phyloP scores from a whole-genome alignment of 2,113 vertebrate genomes.

The Gymnobelideus leadbeateri region DNA sequence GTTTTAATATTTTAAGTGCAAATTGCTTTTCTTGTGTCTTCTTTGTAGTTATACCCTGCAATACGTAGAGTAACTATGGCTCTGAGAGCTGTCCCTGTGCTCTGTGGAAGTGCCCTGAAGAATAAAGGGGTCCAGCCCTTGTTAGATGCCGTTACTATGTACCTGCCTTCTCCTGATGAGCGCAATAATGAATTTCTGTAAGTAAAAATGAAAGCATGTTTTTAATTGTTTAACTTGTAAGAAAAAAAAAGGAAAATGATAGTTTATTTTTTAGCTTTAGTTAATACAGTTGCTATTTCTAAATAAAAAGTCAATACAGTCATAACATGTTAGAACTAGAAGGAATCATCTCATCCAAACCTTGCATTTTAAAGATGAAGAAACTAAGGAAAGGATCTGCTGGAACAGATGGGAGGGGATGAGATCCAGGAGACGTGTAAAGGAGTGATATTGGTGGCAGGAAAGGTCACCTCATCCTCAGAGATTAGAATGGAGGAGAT shows the following conservation, averaged over 20 bases:
- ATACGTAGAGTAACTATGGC: constrained; percentile 91
- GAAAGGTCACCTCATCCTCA: no score
- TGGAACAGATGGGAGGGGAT: neutral
- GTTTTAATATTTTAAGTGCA: neutral
- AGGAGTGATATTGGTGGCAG: no score
- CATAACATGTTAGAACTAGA: constrained; percentile 42
- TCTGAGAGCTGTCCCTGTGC: constrained; percentile 92
- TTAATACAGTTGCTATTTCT: constrained; percentile 29
- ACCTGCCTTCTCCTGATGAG: constrained; percentile 93
- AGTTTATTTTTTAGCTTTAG: constrained; percentile 28
- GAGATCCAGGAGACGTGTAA: neutral
- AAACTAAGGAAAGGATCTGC: neutral
- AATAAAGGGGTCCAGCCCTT: constrained; percentile 97
- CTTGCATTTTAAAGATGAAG: neutral
- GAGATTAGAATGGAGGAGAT: no score
- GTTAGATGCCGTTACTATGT: constrained; percentile 91
- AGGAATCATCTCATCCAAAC: neutral
- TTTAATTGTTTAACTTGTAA: neutral
- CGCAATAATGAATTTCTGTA: constrained; percentile 91
- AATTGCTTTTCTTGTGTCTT: neutral
- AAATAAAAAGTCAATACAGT: neutral
- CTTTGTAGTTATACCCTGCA: constrained; percentile 89
- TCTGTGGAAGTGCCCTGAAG: constrained; percentile 95
- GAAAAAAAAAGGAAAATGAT: neutral
- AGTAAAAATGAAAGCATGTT: constrained; percentile 79